Evolutionary conservation across 2,113 vertebrate genomes (phyloP).

Genomic region (Macquaria ambigua): DNA sequence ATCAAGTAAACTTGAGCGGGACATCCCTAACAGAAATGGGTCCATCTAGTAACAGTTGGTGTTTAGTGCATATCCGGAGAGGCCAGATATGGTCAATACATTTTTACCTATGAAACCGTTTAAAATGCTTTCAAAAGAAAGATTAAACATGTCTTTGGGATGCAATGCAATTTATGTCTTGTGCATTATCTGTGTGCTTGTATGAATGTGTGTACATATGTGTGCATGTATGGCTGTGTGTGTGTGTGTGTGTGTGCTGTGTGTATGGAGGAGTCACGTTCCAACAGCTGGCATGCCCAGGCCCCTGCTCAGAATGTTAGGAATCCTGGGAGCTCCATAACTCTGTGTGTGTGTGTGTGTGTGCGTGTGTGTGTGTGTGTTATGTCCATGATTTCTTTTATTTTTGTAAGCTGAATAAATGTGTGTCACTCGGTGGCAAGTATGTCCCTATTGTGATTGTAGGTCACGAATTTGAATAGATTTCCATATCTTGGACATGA

Average conservation of each 20-base stretch:
- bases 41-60: not conserved
- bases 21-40: too few species aligned
- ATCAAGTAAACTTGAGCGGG: too few species aligned
- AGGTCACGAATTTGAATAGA: conserved; percentile 42
- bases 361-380: conserved; percentile 3
- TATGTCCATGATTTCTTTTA: conserved; percentile 3
- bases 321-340: conserved; percentile 69
- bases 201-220: not conserved
- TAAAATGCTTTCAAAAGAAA: not conserved
- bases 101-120: not conserved
- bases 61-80: not conserved
- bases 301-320: conserved; percentile 76
- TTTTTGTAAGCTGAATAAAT: conserved; percentile 23
- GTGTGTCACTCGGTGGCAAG: conserved; percentile 6
- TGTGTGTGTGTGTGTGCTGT: not conserved
- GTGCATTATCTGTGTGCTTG: not conserved
- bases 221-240: not conserved
- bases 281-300: conserved; percentile 83
- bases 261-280: conserved; percentile 67
- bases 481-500: conserved; percentile 7
- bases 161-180: not conserved
- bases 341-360: conserved; percentile 36
- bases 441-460: not conserved
- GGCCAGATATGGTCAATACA: not conserved
- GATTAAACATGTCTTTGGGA: conserved; percentile 4